Conservation (phyloP, 2,797 vertebrate genomes). For the Amblyraja radiata region DNA sequence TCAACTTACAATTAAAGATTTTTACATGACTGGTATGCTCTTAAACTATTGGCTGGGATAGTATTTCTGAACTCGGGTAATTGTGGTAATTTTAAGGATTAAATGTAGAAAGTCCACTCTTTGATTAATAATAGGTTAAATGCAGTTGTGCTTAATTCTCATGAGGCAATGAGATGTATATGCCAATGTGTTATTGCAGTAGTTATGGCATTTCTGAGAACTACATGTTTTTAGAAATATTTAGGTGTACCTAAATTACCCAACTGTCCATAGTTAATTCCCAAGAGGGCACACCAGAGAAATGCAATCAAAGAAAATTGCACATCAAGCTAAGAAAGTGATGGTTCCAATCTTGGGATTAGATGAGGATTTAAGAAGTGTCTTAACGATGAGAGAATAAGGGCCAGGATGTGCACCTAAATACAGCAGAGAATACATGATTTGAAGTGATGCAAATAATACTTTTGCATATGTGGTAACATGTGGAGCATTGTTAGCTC, state of each 20-base stretch:
- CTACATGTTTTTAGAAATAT: not conserved
- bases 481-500: not conserved
- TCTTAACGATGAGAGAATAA: not conserved
- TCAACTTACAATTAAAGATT: conserved; percentile 88
- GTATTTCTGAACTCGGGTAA: not conserved
- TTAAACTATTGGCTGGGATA: not conserved
- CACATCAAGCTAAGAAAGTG: not conserved
- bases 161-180: not conserved
- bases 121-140: not conserved
- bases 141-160: not conserved
- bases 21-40: conserved; percentile 89
- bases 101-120: not conserved
- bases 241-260: not conserved
- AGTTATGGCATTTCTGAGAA: not conserved
- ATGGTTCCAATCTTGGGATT: not conserved
- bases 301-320: not conserved
- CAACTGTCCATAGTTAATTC: not conserved
- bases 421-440: not conserved
- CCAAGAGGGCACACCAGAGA: not conserved
- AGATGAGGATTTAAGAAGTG: not conserved
- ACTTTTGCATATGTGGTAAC: not conserved
- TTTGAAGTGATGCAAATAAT: not conserved
- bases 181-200: not conserved
- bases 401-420: not conserved
- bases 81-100: not conserved